Conservation (phyloP, 2,888 invertebrate species). For the Stegophylla sp. region DNA sequence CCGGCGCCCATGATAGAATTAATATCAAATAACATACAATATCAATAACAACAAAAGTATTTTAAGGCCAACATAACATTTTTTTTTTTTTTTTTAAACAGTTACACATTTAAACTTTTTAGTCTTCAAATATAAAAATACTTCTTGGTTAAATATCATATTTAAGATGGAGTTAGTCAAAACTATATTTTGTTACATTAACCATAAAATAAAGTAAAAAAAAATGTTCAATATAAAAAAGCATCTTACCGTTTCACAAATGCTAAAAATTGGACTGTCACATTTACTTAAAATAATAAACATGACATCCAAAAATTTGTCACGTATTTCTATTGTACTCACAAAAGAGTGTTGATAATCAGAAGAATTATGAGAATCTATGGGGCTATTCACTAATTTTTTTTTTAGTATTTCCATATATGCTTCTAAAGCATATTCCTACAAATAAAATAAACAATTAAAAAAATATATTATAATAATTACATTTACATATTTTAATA, state of each 20-base stretch:
- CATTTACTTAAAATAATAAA: conserved; percentile 18
- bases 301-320: conserved; percentile 29
- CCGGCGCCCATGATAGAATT: too few species aligned
- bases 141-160: too few species aligned
- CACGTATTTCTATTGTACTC: background rate
- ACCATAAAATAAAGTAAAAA: background rate
- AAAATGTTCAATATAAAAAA: background rate
- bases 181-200: background rate
- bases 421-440: conserved; percentile 39
- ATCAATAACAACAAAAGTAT: too few species aligned
- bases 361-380: background rate
- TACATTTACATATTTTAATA: background rate
- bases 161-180: background rate
- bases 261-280: background rate
- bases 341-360: background rate
- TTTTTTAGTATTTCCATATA: conserved; percentile 39
- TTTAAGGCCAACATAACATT: too few species aligned
- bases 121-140: too few species aligned
- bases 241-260: conserved; percentile 35
- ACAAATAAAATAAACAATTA: background rate
- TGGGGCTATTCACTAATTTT: background rate
- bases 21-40: too few species aligned
- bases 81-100: too few species aligned
- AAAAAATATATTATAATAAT: background rate
- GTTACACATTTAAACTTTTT: too few species aligned